Evolutionary conservation across 2,888 invertebrate genomes (phyloP), one percentile per base, ranked within the genome.

Genomic region (Lydus trimaculatus): DNA sequence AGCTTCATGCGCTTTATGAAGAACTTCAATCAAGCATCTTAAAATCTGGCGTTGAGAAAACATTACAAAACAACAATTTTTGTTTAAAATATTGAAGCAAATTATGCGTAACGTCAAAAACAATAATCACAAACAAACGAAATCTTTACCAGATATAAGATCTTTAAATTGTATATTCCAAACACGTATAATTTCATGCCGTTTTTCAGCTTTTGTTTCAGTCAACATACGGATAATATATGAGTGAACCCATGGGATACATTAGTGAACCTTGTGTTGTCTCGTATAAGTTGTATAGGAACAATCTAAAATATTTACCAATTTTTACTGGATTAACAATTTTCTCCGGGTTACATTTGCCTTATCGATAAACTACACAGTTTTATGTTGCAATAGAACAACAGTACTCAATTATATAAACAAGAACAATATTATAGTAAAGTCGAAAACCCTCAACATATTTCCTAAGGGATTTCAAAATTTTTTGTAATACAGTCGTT

Each of bases 11-110:
- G 9, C 36, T 56, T 61, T 61, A 61, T 61, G 61, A 28, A 61
- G 36, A 64, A 65, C 28, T 65, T 60, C 17, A 25, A 15, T n/a
- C 5, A 65, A 65, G 20, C 36, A 58, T 28, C 17, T 61, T n/a
- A 17, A 36, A 36, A 36, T 33, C 20, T 28, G 4, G 4, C 28
- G 28, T 2, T 28, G 4, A 28, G 4, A 3, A 28, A 28, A 28
- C 28, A 28, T 6, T 6, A 33, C 33, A 33, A 33, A 43, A 0
- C 43, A 17, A 43, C n/a, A 17, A 17, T n/a, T 28, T 59, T 59
- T 59, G 7, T 58, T 43, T 17, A 43, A 17, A 28, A 59, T 2
- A 31, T 23, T 58, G 15, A 31, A n/a, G n/a, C 3, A 58, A 58
- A 58, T n/a, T 25, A 23, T 31, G 11, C 7, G 28, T 15, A 1